Percentiles rank a stretch among this genome's conserved stretches.
Conservation (phyloP, 2,113 vertebrate genomes). For the Argyrosomus japonicus region DNA sequence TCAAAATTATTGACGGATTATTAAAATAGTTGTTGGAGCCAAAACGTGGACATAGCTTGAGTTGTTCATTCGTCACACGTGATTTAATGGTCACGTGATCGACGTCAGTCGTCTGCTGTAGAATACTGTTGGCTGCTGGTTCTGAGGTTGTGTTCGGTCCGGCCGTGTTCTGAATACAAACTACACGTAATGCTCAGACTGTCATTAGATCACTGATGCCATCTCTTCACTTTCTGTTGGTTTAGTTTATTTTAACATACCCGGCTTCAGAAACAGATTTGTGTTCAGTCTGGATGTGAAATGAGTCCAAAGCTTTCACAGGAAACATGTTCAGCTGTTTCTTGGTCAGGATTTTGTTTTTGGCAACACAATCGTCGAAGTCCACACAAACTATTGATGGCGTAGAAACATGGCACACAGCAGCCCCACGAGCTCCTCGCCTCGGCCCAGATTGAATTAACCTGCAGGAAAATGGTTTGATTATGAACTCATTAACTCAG, state of each 20-base stretch:
- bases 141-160: too few species aligned
- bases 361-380: neutral
- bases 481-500: conserved; percentile 52
- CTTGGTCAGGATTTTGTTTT: neutral
- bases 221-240: neutral
- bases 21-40: too few species aligned
- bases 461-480: conserved; percentile 40
- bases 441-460: conserved; percentile 25
- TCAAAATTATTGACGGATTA: too few species aligned
- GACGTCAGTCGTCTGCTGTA: too few species aligned
- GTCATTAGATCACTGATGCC: too few species aligned
- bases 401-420: neutral
- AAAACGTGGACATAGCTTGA: too few species aligned
- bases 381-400: neutral
- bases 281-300: neutral
- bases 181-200: too few species aligned
- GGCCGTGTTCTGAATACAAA: too few species aligned
- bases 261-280: neutral
- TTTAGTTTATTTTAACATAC: neutral
- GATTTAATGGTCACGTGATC: too few species aligned
- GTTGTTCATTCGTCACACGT: too few species aligned
- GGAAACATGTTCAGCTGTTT: neutral
- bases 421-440: too few species aligned
- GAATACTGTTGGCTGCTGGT: too few species aligned
- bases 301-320: neutral